Conservation (phyloP, 2,888 invertebrate species). For the Amphipoea oculea region DNA sequence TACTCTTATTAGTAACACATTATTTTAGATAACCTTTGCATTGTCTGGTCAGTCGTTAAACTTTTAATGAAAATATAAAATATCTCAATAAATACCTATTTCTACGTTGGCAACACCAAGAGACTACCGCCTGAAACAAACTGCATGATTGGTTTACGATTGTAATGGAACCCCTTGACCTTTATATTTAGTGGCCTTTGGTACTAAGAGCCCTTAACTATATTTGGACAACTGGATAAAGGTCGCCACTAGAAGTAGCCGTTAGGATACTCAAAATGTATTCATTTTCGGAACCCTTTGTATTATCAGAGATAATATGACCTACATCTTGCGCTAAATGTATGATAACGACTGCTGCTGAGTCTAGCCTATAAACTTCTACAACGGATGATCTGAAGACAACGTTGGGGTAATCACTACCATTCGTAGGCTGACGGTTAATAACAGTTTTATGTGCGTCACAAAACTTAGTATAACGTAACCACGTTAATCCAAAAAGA, state of each 20-base stretch:
- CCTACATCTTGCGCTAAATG: slow-evolving; percentile 10
- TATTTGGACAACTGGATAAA: slow-evolving; percentile 54
- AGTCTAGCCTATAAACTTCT: slow-evolving; percentile 24
- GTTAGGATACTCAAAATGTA: slow-evolving; percentile 28
- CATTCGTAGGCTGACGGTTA: background rate
- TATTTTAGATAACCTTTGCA: background rate
- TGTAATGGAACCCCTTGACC: slow-evolving; percentile 65
- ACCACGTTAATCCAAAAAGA: background rate
- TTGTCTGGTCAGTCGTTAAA: background rate
- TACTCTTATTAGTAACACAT: background rate
- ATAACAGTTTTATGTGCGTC: background rate
- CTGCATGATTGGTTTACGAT: slow-evolving; percentile 65
- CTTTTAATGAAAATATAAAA: background rate
- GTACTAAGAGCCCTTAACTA: slow-evolving; percentile 48
- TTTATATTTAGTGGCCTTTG: slow-evolving; percentile 57
- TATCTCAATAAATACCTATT: background rate
- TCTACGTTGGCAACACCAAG: slow-evolving; percentile 22
- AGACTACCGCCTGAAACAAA: slow-evolving; percentile 59
- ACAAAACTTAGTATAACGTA: background rate
- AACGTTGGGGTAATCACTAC: slow-evolving; percentile 3
- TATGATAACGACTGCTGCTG: slow-evolving; percentile 3
- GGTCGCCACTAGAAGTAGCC: slow-evolving; percentile 18
- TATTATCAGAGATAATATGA: slow-evolving; percentile 17
- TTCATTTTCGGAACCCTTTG: slow-evolving; percentile 18
- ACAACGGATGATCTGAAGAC: slow-evolving; percentile 14